Evolutionary conservation across 2,888 invertebrate species (phyloP), one percentile per base, ranked within the genome.

Genomic region (Drepana falcataria): DNA sequence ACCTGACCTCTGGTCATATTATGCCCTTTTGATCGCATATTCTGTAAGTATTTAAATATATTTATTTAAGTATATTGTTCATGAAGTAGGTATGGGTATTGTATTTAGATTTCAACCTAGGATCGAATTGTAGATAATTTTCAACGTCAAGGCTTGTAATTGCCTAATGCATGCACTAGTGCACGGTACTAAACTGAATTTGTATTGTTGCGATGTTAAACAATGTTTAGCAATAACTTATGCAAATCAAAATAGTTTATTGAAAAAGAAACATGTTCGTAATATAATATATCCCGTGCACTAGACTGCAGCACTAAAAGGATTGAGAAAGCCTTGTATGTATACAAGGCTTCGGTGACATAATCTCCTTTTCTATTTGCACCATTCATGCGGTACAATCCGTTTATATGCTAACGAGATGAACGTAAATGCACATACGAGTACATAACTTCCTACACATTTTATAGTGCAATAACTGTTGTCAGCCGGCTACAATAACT

Each of bases 281-380:
- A 37, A 37, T 37, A 37, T 4, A 37, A 3, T 37, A 3, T 48
- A 2, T 3, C 21, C 5, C 1, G 2, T 6, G 49, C 40, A 41
- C 1, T 48, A 21, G 21, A 33, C 40, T 34, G 34, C 51, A 34
- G 6, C 44, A 54, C 57, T 80, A 83, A 84, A 73, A 73, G 83
- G 83, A 85, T 85, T 83, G 73, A 58, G 61, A 6, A 3, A 21
- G 37, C 37, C 3, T 41, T 7, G 7, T 73, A 21, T 78, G 74
- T 70, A 33, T 48, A 48, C 48, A 68, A 63, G 83, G 83, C 75
- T 87, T 87, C 85, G 59, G 59, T 73, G 67, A 67, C 69, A 59
- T 72, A 68, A 65, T 56, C 54, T 53, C 51, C 51, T 56, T 55
- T 53, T 55, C 54, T 51, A 51, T 51, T 41, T 40, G 35, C 40